A percentile compares a stretch with the other conserved stretches of the same genome.
These are phyloP conservation scores for Bambusicola thoracicus DNA, from an alignment of 2,113 vertebrate genomes.

Conservation along the genomic window DNA sequence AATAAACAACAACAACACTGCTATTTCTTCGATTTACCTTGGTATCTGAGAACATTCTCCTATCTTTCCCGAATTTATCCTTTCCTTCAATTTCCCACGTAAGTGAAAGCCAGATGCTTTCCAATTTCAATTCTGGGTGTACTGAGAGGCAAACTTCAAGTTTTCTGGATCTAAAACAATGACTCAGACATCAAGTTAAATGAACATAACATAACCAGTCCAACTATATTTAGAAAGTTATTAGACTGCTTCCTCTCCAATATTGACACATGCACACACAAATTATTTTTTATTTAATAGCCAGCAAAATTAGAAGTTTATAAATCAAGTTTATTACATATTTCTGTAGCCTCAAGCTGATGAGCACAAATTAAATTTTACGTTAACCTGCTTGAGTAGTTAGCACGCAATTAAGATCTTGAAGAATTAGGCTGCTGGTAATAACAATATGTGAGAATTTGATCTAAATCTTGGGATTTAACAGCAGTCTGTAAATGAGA, in stretches of 20 bases:
- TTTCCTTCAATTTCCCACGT: background rate
- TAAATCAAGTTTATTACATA: conserved; percentile 66
- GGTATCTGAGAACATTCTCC: background rate
- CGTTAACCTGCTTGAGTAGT: conserved; percentile 45
- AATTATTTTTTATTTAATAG: conserved; percentile 42
- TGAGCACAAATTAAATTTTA: conserved; percentile 63
- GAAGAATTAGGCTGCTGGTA: conserved; percentile 3
- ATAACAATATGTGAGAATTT: conserved; percentile 27
- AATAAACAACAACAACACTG: background rate
- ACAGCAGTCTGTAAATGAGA: background rate
- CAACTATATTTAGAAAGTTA: conserved; percentile 1
- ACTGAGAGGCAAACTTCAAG: background rate
- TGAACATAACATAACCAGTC: background rate
- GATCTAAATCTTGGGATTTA: conserved; percentile 52
- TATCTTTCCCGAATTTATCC: background rate
- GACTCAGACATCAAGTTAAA: background rate
- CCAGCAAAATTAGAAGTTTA: conserved; percentile 48
- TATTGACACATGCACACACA: conserved; percentile 28
- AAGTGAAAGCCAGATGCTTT: background rate
- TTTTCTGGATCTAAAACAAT: background rate
- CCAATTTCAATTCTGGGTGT: background rate
- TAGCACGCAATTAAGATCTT: conserved; percentile 57
- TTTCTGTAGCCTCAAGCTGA: background rate
- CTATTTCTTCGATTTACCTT: background rate
- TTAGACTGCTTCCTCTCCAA: background rate